Evolutionary conservation across 2,113 vertebrate genomes (phyloP).

Genomic region (Egretta garzetta): DNA sequence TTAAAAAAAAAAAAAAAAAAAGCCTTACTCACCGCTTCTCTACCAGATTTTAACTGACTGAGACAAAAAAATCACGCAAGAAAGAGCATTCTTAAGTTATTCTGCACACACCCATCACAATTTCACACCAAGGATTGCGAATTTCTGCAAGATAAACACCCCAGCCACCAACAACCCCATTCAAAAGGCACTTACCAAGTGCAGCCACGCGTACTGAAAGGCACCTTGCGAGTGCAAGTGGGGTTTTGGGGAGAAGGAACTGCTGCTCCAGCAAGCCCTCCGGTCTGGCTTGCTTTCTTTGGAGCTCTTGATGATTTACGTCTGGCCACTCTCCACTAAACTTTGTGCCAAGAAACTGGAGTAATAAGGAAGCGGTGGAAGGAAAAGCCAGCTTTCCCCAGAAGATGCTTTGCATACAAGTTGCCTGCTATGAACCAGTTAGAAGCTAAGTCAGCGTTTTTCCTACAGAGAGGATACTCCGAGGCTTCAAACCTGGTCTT

Average conservation of each 20-base stretch:
- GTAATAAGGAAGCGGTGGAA: neutral
- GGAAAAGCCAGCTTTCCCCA: neutral
- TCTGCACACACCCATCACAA: neutral
- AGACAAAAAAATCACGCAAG: neutral
- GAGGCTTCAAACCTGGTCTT: neutral
- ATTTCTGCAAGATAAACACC: neutral
- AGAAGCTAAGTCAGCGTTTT: neutral
- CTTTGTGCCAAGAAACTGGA: neutral
- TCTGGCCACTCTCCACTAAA: neutral
- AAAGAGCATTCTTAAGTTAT: neutral
- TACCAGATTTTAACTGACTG: neutral
- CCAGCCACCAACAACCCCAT: neutral
- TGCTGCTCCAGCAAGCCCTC: neutral
- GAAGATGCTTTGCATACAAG: neutral
- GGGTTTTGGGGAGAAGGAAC: neutral
- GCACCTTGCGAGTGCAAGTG: rapidly evolving
- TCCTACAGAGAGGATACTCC: neutral
- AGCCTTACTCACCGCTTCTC: neutral
- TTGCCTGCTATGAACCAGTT: neutral
- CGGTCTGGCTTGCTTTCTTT: neutral
- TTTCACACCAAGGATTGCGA: neutral
- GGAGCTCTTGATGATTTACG: neutral
- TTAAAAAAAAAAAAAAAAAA: neutral
- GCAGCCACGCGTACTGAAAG: neutral
- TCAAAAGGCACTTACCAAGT: neutral